Base-by-base conservation (phyloP, 2,888 invertebrate genomes). In the Lottia gigantea region DNA sequence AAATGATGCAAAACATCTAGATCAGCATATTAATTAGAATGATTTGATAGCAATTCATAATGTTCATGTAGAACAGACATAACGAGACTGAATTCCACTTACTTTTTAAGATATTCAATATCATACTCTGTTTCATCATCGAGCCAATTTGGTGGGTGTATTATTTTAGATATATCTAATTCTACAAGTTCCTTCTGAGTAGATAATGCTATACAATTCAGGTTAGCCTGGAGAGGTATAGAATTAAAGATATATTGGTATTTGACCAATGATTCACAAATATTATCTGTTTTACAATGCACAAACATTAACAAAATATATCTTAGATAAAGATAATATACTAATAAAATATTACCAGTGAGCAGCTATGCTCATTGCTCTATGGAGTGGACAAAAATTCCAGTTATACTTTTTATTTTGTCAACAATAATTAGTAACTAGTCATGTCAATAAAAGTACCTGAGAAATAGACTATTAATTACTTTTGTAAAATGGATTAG, bases 111-210 rank as follows among this genome's bases (percentile, higher is more conserved):
- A 81, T 82, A 74, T 74, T 89, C 88, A 23, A 98, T 94, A 90
- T 99, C 98, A 85, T 97, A 93, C 89, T 98, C 98, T 87, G 96
- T 97, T 89, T 98, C 96, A 89, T 98, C 97, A 90, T 97, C 96
- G 72, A 97, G 92, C 97, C 98, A 98, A 76, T 93, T 93, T 11
- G 87, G 85, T 69, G 96, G 93, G 84, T 96, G 95, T n/a, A 95
- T 90, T 45, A 99, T 90, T 65, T 96, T 90, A 0, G 96, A 94
- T 81, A 99, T 96, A 89, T 98, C 98, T 92, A 99, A 94, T 90
- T 99, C 99, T 87, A 98, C 97, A 15, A 99, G 93, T 89, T 99
- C 99, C 71, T 97, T 93, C 0, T 96, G 95, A 64, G 98, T 99
- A 8, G 98, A 95, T 79, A 99, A 92, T 0, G 97, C 95, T 79